These are phyloP conservation scores for Psettodes erumei DNA, from an alignment of 2,113 vertebrate species.

Conservation along the genomic window DNA sequence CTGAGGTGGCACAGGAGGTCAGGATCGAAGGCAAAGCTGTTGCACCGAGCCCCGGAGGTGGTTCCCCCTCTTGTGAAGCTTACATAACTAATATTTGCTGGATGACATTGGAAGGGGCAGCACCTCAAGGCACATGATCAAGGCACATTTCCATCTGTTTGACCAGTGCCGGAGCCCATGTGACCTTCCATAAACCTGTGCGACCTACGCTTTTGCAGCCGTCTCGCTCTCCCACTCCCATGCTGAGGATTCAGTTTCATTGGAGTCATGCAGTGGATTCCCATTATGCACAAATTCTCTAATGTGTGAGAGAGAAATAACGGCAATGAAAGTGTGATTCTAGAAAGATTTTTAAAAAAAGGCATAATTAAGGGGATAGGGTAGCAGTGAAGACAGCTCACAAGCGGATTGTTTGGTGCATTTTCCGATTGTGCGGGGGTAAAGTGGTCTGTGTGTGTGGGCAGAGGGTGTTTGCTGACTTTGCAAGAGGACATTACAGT, in stretches of 20 bases:
- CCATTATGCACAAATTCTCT: constrained; percentile 53
- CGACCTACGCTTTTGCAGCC: constrained; percentile 41
- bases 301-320: constrained; percentile 55
- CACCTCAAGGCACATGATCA: constrained; percentile 41
- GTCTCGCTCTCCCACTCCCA: constrained; percentile 29
- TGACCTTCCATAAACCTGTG: constrained; percentile 61
- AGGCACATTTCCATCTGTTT: constrained; percentile 49
- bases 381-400: constrained; percentile 32
- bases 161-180: constrained; percentile 17
- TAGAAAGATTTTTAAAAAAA: constrained; percentile 39
- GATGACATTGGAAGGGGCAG: constrained; percentile 14
- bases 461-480: constrained; percentile 48
- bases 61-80: constrained; percentile 39
- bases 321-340: constrained; percentile 31
- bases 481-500: constrained; percentile 32
- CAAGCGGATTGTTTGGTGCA: constrained; percentile 30
- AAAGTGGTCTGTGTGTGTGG: constrained; percentile 20
- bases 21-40: constrained; percentile 23
- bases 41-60: neutral
- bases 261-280: constrained; percentile 52
- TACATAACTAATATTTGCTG: constrained; percentile 40
- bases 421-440: constrained; percentile 10
- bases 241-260: constrained; percentile 71
- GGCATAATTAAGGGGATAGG: constrained; percentile 50
- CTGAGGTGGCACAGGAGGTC: constrained; percentile 55